phyloP scores from a whole-genome alignment of 2,888 invertebrate genomes.

The Agelastica alni region DNA sequence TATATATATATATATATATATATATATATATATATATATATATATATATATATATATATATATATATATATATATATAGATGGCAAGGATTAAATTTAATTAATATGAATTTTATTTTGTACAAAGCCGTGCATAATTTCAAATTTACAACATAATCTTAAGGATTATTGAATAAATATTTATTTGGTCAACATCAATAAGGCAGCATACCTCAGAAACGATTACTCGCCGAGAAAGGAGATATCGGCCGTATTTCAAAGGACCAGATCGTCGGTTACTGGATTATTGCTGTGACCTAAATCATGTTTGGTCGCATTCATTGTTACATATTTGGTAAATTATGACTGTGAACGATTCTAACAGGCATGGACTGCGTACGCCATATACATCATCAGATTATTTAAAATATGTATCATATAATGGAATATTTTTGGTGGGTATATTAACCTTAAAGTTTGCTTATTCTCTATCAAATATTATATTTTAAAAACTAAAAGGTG shows the following conservation, averaged over 20 bases:
- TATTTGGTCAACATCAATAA: slow-evolving; percentile 25
- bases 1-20: no score
- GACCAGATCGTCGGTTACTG: slow-evolving; percentile 36
- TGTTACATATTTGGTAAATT: slow-evolving; percentile 44
- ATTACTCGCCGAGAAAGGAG: slow-evolving; percentile 17
- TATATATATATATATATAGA: no score
- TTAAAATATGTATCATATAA: slow-evolving; percentile 1
- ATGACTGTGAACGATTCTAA: slow-evolving; percentile 33
- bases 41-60: no score
- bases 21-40: no score
- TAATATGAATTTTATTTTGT: no score
- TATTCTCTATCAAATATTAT: no score
- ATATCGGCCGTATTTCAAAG: slow-evolving; percentile 39
- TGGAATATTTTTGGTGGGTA: neutral
- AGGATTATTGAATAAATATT: no score
- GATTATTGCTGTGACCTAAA: slow-evolving; percentile 43
- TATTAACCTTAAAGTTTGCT: no score
- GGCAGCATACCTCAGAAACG: slow-evolving; percentile 14
- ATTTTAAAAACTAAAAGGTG: no score
- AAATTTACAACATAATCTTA: no score
- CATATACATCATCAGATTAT: slow-evolving; percentile 5
- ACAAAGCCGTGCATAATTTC: no score
- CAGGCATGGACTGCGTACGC: slow-evolving; percentile 23
- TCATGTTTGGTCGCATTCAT: slow-evolving; percentile 43
- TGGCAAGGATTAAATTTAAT: no score